Evolutionary conservation across 2,797 vertebrate genomes (phyloP).

Genomic region (Typhlichthys eigenmanni): DNA sequence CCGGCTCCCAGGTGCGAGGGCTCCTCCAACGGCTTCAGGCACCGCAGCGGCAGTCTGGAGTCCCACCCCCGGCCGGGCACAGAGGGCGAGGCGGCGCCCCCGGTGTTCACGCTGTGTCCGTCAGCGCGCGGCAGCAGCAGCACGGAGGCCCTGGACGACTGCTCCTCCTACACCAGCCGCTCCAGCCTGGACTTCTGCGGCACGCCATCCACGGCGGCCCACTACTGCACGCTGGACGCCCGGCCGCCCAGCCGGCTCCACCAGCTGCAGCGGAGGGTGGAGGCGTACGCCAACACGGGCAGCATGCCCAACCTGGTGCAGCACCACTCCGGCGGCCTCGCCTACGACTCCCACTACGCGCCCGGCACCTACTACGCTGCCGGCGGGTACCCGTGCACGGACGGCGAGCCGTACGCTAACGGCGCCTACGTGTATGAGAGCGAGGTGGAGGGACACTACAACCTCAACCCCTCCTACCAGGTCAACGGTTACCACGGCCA

Average conservation of each 20-base stretch:
- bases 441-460: conserved; percentile 93
- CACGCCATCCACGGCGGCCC: conserved; percentile 64
- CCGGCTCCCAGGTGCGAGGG: conserved; percentile 78
- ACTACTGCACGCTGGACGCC: conserved; percentile 77
- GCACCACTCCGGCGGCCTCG: conserved; percentile 76
- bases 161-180: conserved; percentile 92
- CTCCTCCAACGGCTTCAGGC: conserved; percentile 83
- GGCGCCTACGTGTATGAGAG: conserved; percentile 89
- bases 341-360: conserved; percentile 73
- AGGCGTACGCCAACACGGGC: conserved; percentile 85
- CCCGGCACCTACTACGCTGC: conserved; percentile 84
- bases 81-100: conserved; percentile 78
- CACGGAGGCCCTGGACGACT: conserved; percentile 90
- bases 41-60: conserved; percentile 92
- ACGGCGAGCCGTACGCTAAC: conserved; percentile 82
- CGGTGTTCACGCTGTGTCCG: conserved; percentile 81
- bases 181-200: conserved; percentile 88
- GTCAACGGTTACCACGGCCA: conserved; percentile 82
- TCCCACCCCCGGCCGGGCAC: conserved; percentile 84
- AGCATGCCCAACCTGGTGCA: conserved; percentile 95
- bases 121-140: conserved; percentile 89
- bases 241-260: conserved; percentile 83
- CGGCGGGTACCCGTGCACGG: conserved; percentile 80
- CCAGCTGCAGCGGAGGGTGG: conserved; percentile 82
- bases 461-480: conserved; percentile 89